Evolutionary conservation across 2,113 vertebrate genomes (phyloP).

Genomic region (Mus pahari): DNA sequence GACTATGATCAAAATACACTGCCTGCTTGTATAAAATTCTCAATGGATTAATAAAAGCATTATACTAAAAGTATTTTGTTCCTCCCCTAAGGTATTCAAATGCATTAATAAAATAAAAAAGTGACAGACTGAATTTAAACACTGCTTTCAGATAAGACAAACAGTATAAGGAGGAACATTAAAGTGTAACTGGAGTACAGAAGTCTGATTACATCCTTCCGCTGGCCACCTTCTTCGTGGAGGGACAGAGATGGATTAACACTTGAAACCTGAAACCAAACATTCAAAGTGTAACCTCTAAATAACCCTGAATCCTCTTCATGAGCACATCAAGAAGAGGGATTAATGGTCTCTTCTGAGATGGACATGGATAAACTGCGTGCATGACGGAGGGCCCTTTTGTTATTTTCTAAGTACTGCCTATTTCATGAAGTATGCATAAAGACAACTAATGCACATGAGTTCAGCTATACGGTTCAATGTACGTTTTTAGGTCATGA

Average conservation of each 20-base stretch:
- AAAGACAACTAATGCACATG: neutral
- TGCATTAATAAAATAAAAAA: constrained; percentile 17
- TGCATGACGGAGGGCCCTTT: neutral
- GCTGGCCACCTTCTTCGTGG: neutral
- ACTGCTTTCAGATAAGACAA: neutral
- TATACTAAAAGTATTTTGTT: neutral
- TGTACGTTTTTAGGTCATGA: neutral
- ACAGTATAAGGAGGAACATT: neutral
- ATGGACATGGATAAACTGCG: neutral
- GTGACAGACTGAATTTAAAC: neutral
- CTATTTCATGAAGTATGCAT: neutral
- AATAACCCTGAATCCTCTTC: neutral
- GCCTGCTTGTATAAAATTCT: neutral
- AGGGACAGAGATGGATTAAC: neutral
- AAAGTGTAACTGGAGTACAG: neutral
- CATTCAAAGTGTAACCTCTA: neutral
- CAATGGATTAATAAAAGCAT: neutral
- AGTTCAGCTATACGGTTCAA: neutral
- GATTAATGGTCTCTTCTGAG: neutral
- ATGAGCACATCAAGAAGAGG: neutral
- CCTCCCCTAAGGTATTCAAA: neutral
- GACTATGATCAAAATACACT: neutral
- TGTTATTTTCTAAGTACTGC: neutral
- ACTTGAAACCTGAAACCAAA: neutral
- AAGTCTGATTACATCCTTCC: neutral